phyloP scores from a whole-genome alignment of 2,113 vertebrate genomes.

The Mustela nigripes region DNA sequence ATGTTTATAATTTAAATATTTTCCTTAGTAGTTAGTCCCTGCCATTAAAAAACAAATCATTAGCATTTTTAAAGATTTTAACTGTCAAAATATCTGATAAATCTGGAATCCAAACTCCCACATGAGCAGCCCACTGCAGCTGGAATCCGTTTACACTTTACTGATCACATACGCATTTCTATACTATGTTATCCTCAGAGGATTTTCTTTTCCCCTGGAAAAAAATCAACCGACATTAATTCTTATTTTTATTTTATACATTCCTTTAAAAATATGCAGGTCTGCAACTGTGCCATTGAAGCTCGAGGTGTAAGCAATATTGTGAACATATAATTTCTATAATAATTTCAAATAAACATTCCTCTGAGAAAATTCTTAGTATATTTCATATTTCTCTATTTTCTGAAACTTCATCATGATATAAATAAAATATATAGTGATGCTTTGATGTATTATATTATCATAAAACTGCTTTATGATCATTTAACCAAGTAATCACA shows the following conservation, averaged over 20 bases:
- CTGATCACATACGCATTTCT: not conserved
- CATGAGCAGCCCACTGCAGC: rapidly evolving
- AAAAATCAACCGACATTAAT: not conserved
- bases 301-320: not conserved
- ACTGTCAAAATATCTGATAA: not conserved
- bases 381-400: not conserved
- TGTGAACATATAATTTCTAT: not conserved
- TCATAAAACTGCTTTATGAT: not conserved
- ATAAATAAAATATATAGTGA: not conserved
- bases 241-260: not conserved
- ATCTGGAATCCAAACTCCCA: not conserved
- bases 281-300: not conserved
- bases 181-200: too few species aligned
- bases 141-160: not conserved
- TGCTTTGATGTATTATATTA: not conserved
- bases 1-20: not conserved
- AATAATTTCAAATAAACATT: conserved; percentile 6
- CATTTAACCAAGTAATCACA: not conserved
- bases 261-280: not conserved
- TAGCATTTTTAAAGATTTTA: not conserved
- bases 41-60: not conserved
- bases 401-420: not conserved
- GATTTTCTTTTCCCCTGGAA: not conserved
- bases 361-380: conserved; percentile 7
- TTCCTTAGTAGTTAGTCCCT: not conserved